Conservation (phyloP, 2,888 invertebrate species). For the Caenorhabditis plicata region DNA sequence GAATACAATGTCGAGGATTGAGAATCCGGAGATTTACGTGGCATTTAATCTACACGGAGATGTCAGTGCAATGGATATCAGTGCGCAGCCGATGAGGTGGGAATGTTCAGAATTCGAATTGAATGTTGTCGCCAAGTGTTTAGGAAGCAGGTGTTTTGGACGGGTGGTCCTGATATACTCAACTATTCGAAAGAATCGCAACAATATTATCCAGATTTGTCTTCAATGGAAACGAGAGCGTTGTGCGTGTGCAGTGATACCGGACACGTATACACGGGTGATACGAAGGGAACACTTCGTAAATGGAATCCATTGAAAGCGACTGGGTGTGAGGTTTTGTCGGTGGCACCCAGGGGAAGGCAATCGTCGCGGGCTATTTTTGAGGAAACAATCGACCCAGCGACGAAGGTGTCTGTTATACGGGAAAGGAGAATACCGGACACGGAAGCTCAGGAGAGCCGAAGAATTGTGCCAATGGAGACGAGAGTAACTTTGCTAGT, state of each 20-base stretch:
- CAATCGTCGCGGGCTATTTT: conserved; percentile 18
- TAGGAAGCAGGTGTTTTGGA: conserved; percentile 28
- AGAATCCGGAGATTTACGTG: conserved; percentile 24
- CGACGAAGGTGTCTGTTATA: conserved; percentile 19
- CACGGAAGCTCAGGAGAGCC: conserved; percentile 25
- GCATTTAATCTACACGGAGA: conserved; percentile 29
- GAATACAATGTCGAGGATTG: conserved; percentile 17
- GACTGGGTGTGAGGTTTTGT: conserved; percentile 14
- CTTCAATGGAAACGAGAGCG: conserved; percentile 12
- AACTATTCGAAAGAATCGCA: not conserved
- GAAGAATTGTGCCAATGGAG: conserved; percentile 24
- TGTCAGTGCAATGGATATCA: conserved; percentile 29
- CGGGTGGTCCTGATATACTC: conserved; percentile 20
- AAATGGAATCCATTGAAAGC: conserved; percentile 30
- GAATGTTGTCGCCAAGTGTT: no score
- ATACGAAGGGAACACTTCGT: conserved; percentile 33
- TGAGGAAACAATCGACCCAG: conserved; percentile 10
- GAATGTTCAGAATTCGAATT: no score
- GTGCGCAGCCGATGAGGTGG: conserved; percentile 15
- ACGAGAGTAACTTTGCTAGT: conserved; percentile 20
- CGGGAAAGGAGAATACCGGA: conserved; percentile 20
- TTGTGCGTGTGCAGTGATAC: conserved; percentile 32
- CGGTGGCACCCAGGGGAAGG: conserved; percentile 17
- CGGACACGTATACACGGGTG: conserved; percentile 39
- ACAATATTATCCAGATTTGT: not conserved